Evolutionary conservation across 2,888 invertebrate species (phyloP).

Genomic region (Aromia moschata): DNA sequence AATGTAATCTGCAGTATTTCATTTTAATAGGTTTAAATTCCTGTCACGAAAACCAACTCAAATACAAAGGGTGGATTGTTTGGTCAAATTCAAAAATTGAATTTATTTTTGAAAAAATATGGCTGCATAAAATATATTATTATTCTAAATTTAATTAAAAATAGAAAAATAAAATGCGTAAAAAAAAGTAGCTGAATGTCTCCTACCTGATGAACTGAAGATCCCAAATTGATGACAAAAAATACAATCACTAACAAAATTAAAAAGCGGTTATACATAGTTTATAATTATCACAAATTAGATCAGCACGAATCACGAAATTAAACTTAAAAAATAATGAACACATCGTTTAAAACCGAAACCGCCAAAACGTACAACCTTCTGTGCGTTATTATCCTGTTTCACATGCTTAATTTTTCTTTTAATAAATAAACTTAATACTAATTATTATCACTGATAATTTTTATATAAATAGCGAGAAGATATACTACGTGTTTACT

Average conservation of each 20-base stretch:
- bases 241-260: conserved; percentile 32
- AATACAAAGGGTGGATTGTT: too few species aligned
- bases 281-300: conserved; percentile 26
- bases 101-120: too few species aligned
- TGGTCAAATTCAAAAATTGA: too few species aligned
- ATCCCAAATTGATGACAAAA: conserved; percentile 34
- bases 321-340: conserved; percentile 4
- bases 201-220: conserved; percentile 38
- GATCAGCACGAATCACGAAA: conserved; percentile 14
- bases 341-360: conserved; percentile 20
- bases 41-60: too few species aligned
- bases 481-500: conserved; percentile 15
- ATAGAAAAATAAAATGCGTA: too few species aligned
- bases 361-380: conserved; percentile 10
- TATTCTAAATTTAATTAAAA: too few species aligned
- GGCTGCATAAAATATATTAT: too few species aligned
- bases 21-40: too few species aligned
- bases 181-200: too few species aligned
- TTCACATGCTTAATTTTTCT: conserved; percentile 12
- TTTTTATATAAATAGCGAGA: conserved; percentile 12
- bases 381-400: not conserved
- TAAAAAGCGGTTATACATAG: conserved; percentile 37
- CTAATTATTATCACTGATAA: conserved; percentile 22
- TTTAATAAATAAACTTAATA: conserved; percentile 23
- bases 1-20: too few species aligned